Evolutionary conservation across 2,797 vertebrate genomes (phyloP), one percentile per base, ranked within the genome.

Genomic region (Zalophus californianus): DNA sequence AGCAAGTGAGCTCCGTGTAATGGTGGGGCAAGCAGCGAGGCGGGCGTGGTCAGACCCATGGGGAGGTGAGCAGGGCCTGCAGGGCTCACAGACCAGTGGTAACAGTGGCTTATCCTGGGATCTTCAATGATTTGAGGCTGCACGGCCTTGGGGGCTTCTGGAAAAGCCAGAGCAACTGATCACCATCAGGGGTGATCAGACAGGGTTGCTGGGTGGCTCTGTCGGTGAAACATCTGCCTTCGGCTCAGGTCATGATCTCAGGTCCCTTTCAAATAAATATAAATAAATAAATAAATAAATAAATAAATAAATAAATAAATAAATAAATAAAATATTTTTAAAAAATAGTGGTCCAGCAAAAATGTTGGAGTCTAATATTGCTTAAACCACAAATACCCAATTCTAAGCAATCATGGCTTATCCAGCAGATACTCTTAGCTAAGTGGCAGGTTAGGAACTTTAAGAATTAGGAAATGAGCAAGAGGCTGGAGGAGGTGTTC

Each of bases 1-100:
- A 16, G 38, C 38, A 27, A 1, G 15, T 4, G 14, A 5, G 2
- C 8, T 3, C 64, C 27, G 0, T 0, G 3, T 6, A 0, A 52
- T 13, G 27, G 23, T 9, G 1, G 16, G 11, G 21, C 5, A 3
- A 14, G 9, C 3, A 3, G 32, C 41, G 15, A 32, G 32, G 68
- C 4, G 18, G 12, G 44, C 0, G 1, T 21, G 15, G 41, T 7
- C n/a, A 52, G 41, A 29, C 4, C 1, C 41, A 29, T 32, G 0
- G 2, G 1, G 58, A 27, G 9, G 5, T 4, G 35, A 29, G 18
- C 32, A 13, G 48, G 12, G 12, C 10, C 32, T 1, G 32, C 4
- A 5, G 25, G 75, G 29, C 35, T 32, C 48, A 11, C 15, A 6
- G 4, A 5, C 9, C 72, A 0, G 44, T 1, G 75, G 32, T 21